phyloP scores from a whole-genome alignment of 2,888 invertebrate species.

The Deilephila elpenor region DNA sequence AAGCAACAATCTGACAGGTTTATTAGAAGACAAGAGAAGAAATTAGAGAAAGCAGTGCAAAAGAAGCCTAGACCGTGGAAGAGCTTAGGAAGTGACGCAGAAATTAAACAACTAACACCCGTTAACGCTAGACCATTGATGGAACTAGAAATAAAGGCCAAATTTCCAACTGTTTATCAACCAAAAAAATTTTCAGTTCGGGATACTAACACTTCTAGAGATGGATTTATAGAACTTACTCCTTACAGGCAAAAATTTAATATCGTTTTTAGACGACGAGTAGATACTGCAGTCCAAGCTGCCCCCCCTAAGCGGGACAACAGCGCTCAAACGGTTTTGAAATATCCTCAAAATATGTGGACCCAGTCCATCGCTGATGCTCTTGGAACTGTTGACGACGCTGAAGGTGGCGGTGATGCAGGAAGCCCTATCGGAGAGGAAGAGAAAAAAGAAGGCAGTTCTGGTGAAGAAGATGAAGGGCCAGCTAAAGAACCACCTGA shows the following conservation, averaged over 20 bases:
- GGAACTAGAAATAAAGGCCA: conserved; percentile 87
- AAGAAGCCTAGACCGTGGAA: conserved; percentile 85
- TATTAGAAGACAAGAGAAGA: conserved; percentile 84
- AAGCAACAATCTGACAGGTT: conserved; percentile 78
- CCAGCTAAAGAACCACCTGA: conserved; percentile 52
- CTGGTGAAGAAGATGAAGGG: conserved; percentile 48
- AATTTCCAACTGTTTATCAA: conserved; percentile 82
- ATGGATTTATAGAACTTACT: conserved; percentile 88
- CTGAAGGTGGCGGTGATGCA: conserved; percentile 61
- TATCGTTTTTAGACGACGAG: conserved; percentile 82
- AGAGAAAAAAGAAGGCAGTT: conserved; percentile 48
- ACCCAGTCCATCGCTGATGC: conserved; percentile 85
- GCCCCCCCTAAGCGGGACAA: conserved; percentile 74
- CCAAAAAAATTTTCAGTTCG: conserved; percentile 81
- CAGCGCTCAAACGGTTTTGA: conserved; percentile 87
- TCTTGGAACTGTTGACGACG: conserved; percentile 56
- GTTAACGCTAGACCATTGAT: conserved; percentile 84
- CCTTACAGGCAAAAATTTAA: conserved; percentile 84
- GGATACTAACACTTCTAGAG: conserved; percentile 83
- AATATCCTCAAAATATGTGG: conserved; percentile 88
- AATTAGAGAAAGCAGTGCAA: conserved; percentile 82
- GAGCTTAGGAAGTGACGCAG: conserved; percentile 86
- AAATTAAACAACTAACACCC: conserved; percentile 83
- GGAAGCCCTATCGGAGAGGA: conserved; percentile 38
- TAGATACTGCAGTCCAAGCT: conserved; percentile 85